Base-by-base conservation (phyloP, 2,797 vertebrate species). In the Microctenopoma steveboyesi region DNA sequence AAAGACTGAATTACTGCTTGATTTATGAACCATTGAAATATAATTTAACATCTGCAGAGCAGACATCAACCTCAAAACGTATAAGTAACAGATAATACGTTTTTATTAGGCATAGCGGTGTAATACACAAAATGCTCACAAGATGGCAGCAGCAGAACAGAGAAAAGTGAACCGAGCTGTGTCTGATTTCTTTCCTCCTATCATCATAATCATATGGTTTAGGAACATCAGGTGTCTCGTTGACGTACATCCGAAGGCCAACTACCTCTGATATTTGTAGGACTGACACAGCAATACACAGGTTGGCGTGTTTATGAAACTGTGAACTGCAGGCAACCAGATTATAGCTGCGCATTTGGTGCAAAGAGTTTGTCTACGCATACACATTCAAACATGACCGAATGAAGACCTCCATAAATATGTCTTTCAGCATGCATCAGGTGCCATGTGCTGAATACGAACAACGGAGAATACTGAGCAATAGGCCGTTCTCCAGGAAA, bases 71-170 rank as follows among this genome's bases (percentile, higher is more conserved):
- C 7, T 35, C 33, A 35, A 35, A 35, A 35, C 7, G 33, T 35
- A 1, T 35, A 35, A 35, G 2, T 75, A 85, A 75, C 73, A 87
- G 49, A 70, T 18, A 11, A 27, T 7, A 4, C 14, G 45, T 27
- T 4, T 42, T 47, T 15, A 11, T 37, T 11, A 37, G 4, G 25
- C 28, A 1, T 3, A 0, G 2, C 6, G 3, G 0, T 86, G 87
- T 58, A 78, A 75, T 74, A 43, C 72, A 51, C 5, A 5, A 9
- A 25, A 10, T 15, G 10, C 42, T 86, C 91, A 79, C 85, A 67
- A 5, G 89, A 52, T 88, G 90, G 87, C 78, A 85, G 78, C 83
- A 90, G 33, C n/a, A 39, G 66, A 69, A 15, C 57, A 75, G 37
- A 42, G 42, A 76, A 72, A 73, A 39, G 4, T 1, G 2, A 22